Base-by-base conservation (phyloP, 2,888 invertebrate species). In the Heliconius cydno region DNA sequence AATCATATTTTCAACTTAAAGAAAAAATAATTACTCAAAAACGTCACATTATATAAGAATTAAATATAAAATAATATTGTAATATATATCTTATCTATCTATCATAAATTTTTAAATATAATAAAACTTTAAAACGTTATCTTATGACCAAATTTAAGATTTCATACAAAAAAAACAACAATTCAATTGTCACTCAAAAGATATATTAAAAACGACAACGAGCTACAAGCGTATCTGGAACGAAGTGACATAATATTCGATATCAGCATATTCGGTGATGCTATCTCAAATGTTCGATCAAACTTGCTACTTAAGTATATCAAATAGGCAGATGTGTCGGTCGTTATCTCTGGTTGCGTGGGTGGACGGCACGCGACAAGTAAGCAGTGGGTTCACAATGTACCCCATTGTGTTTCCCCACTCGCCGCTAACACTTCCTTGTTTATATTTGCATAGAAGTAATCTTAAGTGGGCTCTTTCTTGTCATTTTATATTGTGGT, bases 291-390 rank as follows among this genome's bases (percentile, higher is more conserved):
- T 82, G 83, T 83, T 83, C 82, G 80, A 82, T 84, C 82, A 82
- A 82, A 88, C 87, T 86, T 86, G 87, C 86, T 87, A 88, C 86
- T 85, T 88, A 88, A 88, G 86, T 79, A 88, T 90, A 91, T 91
- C 91, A 87, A 88, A 90, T 85, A 88, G 92, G 94, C 94, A 94
- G 94, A 93, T 94, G 94, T 92, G 84, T 89, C 89, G 88, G 92
- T 93, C 94, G 93, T 93, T 94, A 94, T 94, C 94, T 86, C 83
- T 85, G 78, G 85, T 91, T 92, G 93, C 94, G 93, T 93, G 93
- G 94, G 91, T 91, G 92, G 91, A 88, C 87, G 84, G 86, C 87
- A 86, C 86, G 87, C 85, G 87, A 87, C 89, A 87, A 88, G 91
- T 91, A 90, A 91, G 90, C 90, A 90, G 91, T 90, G 92, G 90